Base-by-base conservation (phyloP, 2,797 vertebrate genomes). In the Pipistrellus nathusii region DNA sequence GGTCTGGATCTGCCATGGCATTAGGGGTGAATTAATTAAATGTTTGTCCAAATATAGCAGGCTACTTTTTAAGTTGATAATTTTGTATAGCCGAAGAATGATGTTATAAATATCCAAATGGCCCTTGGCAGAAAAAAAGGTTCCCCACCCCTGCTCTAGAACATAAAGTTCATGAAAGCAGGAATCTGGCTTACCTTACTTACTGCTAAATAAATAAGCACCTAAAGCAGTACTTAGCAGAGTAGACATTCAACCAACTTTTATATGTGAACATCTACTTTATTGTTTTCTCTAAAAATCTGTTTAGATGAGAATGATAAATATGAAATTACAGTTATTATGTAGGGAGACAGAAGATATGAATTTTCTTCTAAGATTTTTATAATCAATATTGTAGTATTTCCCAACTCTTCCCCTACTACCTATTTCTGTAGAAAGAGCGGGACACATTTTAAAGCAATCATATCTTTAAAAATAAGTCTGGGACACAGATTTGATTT, bases 391-490 rank as follows among this genome's bases (percentile, higher is more conserved):
- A 88, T 46, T 88, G 57, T 59, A 59, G 76, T 88, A 91, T 90
- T 95, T 96, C 55, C 82, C 78, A 96, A 87, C 55, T 90, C n/a
- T 85, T 95, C 66, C 83, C 32, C 18, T 55, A 48, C 32, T 75
- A 92, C 20, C 21, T 72, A 75, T 59, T 23, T 53, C 75, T 72
- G 8, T 84, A 46, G 44, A 95, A 95, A 96, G 64, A 88, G 80
- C 4, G 77, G 57, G n/a, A 81, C 94, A 3, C 8, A 82, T 78
- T 91, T 87, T 91, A 75, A 81, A 84, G 41, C 90, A n/a, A 94
- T 21, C 9, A 4, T 76, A n/a, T 80, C 15, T 89, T 92, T 53
- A 55, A 80, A 94, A 94, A 64, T 71, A 95, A 76, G 21, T 62
- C n/a, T 71, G 23, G 51, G 64, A 88, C 93, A 53, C 15, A 72